These are phyloP conservation scores for Clarias platycephalus DNA, from an alignment of 2,797 vertebrate genomes.

Conservation along the genomic window DNA sequence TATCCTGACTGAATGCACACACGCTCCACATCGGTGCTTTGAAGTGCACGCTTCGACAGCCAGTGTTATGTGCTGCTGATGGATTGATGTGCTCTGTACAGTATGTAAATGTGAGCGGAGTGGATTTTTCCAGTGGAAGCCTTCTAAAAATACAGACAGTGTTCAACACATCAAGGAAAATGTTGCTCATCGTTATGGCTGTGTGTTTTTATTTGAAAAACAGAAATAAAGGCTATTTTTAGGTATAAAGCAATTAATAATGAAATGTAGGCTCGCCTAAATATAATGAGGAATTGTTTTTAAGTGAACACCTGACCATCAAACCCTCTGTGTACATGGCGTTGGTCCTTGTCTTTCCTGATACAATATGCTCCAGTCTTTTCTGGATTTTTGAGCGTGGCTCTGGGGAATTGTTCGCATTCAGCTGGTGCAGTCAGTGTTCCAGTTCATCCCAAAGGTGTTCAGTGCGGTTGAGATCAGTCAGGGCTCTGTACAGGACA, in stretches of 20 bases:
- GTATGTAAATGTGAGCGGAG: slow-evolving; percentile 38
- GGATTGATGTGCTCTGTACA: slow-evolving; percentile 49
- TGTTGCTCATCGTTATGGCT: not conserved
- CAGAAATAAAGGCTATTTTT: not conserved
- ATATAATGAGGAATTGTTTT: not conserved
- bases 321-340: not conserved
- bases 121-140: slow-evolving; percentile 30
- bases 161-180: not conserved
- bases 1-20: slow-evolving; percentile 40
- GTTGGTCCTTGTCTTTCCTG: not conserved
- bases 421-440: not conserved
- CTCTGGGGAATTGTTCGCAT: not conserved
- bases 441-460: not conserved
- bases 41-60: slow-evolving; percentile 42
- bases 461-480: not conserved
- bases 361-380: not conserved
- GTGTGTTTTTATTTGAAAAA: not conserved
- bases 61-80: slow-evolving; percentile 40
- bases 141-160: slow-evolving; percentile 28
- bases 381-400: not conserved
- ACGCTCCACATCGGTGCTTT: slow-evolving; percentile 22
- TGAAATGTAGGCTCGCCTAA: not conserved
- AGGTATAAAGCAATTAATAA: not conserved
- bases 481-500: not conserved
- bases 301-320: not conserved